Evolutionary conservation across 2,888 invertebrate genomes (phyloP).

Genomic region (Corbicula japonica): DNA sequence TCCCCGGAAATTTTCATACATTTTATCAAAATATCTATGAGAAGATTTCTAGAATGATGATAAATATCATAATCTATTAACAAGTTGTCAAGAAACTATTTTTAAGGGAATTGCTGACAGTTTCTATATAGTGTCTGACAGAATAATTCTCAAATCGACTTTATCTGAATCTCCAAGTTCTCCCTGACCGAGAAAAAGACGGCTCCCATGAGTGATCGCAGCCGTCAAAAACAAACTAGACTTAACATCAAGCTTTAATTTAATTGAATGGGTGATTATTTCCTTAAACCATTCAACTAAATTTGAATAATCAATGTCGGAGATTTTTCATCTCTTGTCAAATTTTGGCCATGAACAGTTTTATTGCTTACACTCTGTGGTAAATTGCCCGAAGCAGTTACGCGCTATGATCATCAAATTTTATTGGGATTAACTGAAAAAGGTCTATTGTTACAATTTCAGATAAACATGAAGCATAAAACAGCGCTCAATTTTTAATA

Average conservation of each 20-base stretch:
- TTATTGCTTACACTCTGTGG: slow-evolving; percentile 39
- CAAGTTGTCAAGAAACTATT: slow-evolving; percentile 36
- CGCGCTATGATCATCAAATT: slow-evolving; percentile 45
- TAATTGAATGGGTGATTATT: slow-evolving; percentile 52
- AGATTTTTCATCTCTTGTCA: slow-evolving; percentile 35
- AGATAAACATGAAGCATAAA: slow-evolving; percentile 51
- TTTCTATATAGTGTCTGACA: slow-evolving; percentile 41
- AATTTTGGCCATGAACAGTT: slow-evolving; percentile 37
- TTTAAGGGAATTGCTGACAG: slow-evolving; percentile 60
- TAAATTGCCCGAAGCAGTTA: slow-evolving; percentile 57
- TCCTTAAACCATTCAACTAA: slow-evolving; percentile 46
- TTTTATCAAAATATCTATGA: slow-evolving; percentile 4
- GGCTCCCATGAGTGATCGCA: slow-evolving; percentile 39
- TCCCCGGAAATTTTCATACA: too few relatives aligned
- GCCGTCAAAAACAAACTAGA: slow-evolving; percentile 39
- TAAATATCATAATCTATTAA: slow-evolving; percentile 44
- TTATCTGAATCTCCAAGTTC: slow-evolving; percentile 30
- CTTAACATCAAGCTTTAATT: slow-evolving; percentile 39
- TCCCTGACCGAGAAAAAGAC: slow-evolving; percentile 27
- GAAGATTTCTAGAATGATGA: slow-evolving; percentile 56
- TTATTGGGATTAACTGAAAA: slow-evolving; percentile 58
- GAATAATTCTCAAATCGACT: slow-evolving; percentile 28
- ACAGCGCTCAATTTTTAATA: slow-evolving; percentile 51
- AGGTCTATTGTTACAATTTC: slow-evolving; percentile 44
- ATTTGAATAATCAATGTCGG: slow-evolving; percentile 54